A percentile compares a stretch with the other conserved stretches of the same genome.
Conservation (phyloP, 2,888 invertebrate species). For the Campoplex capitator region DNA sequence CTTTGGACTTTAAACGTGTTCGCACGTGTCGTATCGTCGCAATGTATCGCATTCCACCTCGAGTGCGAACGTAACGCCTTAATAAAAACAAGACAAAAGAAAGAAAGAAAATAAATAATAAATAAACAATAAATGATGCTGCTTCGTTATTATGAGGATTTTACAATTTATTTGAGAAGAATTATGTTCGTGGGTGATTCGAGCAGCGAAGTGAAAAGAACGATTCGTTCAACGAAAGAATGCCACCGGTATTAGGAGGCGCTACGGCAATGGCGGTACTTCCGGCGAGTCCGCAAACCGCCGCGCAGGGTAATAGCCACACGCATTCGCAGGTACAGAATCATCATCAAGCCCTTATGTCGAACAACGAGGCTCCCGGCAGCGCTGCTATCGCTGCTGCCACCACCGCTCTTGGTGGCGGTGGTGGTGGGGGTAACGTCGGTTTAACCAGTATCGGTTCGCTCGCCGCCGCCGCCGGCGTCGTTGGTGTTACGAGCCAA, state of each 20-base stretch:
- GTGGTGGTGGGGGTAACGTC: constrained; percentile 30
- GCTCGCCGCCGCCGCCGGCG: constrained; percentile 31
- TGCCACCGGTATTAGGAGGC: constrained; percentile 84
- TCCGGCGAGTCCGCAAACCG: constrained; percentile 84
- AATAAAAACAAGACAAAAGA: no score
- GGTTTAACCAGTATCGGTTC: constrained; percentile 69
- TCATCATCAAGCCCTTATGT: constrained; percentile 68
- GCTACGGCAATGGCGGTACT: constrained; percentile 84
- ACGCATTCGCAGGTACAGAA: constrained; percentile 74
- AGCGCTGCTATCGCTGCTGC: constrained; percentile 34
- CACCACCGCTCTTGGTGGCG: constrained; percentile 35
- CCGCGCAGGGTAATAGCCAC: constrained; percentile 82
- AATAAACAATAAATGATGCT: background rate
- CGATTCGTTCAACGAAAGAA: constrained; percentile 70
- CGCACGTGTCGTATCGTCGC: background rate
- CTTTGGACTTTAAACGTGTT: background rate
- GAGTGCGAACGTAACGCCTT: background rate
- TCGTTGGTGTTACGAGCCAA: constrained; percentile 69
- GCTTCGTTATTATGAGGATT: constrained; percentile 8
- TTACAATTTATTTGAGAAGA: background rate
- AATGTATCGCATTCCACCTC: background rate
- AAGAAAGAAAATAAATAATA: background rate
- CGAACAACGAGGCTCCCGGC: constrained; percentile 62
- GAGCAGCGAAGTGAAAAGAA: background rate
- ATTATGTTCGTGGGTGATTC: constrained; percentile 62